A percentile compares a stretch with the other conserved stretches of the same genome.
Evolutionary conservation across 2,797 vertebrate genomes (phyloP).

Genomic region (Lepus oiostolus): DNA sequence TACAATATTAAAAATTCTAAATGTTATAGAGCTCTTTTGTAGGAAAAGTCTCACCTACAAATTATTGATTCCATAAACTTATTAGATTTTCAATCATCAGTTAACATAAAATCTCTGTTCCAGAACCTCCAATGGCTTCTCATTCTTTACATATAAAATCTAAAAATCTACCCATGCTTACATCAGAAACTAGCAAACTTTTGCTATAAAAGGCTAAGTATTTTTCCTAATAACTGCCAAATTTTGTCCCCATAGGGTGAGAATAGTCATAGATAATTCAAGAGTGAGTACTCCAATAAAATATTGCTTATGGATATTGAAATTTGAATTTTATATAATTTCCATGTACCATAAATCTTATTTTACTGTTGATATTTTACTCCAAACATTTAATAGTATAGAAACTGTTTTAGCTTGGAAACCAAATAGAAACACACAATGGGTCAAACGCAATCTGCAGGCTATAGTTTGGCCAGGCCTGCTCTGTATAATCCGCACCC

Average conservation of each 20-base stretch:
- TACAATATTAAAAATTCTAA: background rate
- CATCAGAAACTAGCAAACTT: background rate
- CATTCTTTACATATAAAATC: background rate
- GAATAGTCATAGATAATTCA: background rate
- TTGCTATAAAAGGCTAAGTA: background rate
- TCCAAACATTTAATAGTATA: background rate
- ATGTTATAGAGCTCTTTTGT: background rate
- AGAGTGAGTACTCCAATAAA: background rate
- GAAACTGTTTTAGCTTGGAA: background rate
- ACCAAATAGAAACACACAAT: background rate
- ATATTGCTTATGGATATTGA: background rate
- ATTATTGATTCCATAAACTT: background rate
- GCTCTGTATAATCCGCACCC: background rate
- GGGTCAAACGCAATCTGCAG: background rate
- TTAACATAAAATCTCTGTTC: background rate
- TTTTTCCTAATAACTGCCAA: background rate
- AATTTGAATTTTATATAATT: no score
- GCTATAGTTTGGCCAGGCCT: background rate
- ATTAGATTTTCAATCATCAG: background rate
- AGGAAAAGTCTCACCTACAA: background rate
- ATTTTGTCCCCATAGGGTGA: background rate
- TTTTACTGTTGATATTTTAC: slow-evolving; percentile 20
- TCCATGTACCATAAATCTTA: background rate
- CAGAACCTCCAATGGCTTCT: background rate
- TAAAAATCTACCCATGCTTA: background rate